Percentiles rank a stretch among this genome's conserved stretches.
These are phyloP conservation scores for Steinernema khuongi DNA, from an alignment of 1,140 invertebrate species.

Conservation along the genomic window DNA sequence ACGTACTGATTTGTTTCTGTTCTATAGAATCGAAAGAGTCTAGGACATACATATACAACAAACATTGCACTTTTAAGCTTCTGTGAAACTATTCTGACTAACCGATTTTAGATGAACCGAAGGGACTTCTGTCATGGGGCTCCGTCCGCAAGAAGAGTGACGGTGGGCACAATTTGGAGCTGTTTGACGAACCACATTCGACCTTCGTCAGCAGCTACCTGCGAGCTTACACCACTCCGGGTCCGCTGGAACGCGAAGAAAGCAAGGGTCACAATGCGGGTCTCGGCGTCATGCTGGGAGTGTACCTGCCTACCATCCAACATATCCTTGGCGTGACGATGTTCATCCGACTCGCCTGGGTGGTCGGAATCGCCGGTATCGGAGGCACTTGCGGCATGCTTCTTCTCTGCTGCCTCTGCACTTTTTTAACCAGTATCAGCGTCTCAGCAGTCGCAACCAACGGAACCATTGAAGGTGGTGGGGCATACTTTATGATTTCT, in stretches of 20 bases:
- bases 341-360: constrained; percentile 58
- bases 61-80: background rate
- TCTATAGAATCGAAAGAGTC: background rate
- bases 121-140: constrained; percentile 38
- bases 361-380: constrained; percentile 45
- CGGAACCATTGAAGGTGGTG: constrained; percentile 82
- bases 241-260: constrained; percentile 41
- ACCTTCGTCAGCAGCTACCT: constrained; percentile 42
- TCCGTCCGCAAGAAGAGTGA: constrained; percentile 24
- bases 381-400: constrained; percentile 46
- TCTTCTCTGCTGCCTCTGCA: constrained; percentile 61
- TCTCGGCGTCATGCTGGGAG: constrained; percentile 56
- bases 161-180: constrained; percentile 37
- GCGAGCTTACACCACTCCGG: constrained; percentile 57
- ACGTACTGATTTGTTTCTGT: background rate
- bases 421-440: constrained; percentile 92
- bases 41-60: background rate
- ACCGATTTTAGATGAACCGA: background rate
- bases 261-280: constrained; percentile 29
- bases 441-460: constrained; percentile 99
- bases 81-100: too few species aligned
- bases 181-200: constrained; percentile 50
- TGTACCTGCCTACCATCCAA: constrained; percentile 58
- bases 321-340: constrained; percentile 58
- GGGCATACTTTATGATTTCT: constrained; percentile 99